A percentile compares a stretch with the other conserved stretches of the same genome.
Conservation (phyloP, 2,888 invertebrate species). For the Hypsopygia costalis region DNA sequence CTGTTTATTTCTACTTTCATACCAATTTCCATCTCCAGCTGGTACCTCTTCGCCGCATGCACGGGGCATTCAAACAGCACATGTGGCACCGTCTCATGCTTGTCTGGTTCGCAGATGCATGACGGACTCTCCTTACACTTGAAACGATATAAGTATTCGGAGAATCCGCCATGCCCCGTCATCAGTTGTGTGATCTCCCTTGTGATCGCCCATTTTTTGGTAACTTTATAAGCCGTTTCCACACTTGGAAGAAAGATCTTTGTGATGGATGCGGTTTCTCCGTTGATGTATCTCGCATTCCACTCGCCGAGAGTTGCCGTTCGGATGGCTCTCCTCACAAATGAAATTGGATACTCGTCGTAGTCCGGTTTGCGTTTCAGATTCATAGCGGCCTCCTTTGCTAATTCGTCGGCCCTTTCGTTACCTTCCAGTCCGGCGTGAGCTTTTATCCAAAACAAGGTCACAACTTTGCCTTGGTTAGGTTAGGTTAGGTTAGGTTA, state of each 20-base stretch:
- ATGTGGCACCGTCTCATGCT: not conserved
- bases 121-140: constrained; percentile 10
- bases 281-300: constrained; percentile 4
- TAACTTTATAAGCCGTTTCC: not conserved
- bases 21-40: no score
- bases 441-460: constrained; percentile 17
- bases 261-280: constrained; percentile 1
- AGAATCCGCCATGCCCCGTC: not conserved
- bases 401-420: constrained; percentile 18
- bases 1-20: no score
- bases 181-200: not conserved
- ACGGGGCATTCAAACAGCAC: not conserved
- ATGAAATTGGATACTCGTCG: constrained; percentile 12
- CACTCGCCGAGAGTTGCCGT: constrained; percentile 12
- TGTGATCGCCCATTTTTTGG: not conserved
- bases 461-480: no score
- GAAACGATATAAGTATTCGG: constrained; percentile 7
- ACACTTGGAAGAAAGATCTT: constrained; percentile 12
- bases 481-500: no score
- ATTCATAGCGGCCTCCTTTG: constrained; percentile 10
- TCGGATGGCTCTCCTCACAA: constrained; percentile 13
- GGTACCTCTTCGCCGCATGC: no score
- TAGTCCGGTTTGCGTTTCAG: constrained; percentile 4
- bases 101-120: constrained; percentile 6
- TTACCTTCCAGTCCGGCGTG: constrained; percentile 17